Base-by-base conservation (phyloP, 2,797 vertebrate species). In the Xerus rutilus region DNA sequence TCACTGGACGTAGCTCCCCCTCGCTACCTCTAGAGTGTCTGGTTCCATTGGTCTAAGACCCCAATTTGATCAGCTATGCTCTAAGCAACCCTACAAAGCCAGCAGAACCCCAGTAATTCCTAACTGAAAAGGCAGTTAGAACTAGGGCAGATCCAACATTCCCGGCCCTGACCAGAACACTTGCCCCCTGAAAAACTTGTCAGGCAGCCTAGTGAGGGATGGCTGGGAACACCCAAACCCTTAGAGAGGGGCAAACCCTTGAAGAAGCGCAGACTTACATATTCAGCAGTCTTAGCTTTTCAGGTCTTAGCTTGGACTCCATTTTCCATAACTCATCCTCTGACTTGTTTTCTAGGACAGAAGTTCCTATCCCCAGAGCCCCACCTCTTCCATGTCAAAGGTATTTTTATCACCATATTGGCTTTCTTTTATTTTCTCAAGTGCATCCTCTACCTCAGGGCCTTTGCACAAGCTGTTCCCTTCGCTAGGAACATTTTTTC, bases 361-460 rank as follows among this genome's bases (percentile, higher is more conserved):
- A 90, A 59, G 17, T 20, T 43, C 21, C 62, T 67, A 20, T 20
- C 35, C 23, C 20, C 59, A 90, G 39, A 95, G 78, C 17, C 45
- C 23, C 64, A 74, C 8, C 13, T 89, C 65, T 89, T 88, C 43
- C 1, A 49, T 77, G 20, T 52, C 49, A 89, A 74, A 39, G n/a
- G 20, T 78, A 72, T 59, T 89, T 94, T 85, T 52, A 76, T 84
- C 91, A 28, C 95, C 30, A 43, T 52, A 47, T 1, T 87, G 49
- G 12, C 30, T 90, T 87, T 86, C 76, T 89, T 93, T 88, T 35
- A 87, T 84, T 96, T 93, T 76, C 88, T 95, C 77, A 82, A 86
- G 79, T 74, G 5, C 18, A 64, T 70, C 35, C 21, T 88, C 30
- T 9, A 86, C 72, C 18, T 76, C 35, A 85, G 39, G 62, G 43